A percentile compares a stretch with the other conserved stretches of the same genome.
phyloP scores from a whole-genome alignment of 2,113 vertebrate species.

The Sterrhoptilus dennistouni region DNA sequence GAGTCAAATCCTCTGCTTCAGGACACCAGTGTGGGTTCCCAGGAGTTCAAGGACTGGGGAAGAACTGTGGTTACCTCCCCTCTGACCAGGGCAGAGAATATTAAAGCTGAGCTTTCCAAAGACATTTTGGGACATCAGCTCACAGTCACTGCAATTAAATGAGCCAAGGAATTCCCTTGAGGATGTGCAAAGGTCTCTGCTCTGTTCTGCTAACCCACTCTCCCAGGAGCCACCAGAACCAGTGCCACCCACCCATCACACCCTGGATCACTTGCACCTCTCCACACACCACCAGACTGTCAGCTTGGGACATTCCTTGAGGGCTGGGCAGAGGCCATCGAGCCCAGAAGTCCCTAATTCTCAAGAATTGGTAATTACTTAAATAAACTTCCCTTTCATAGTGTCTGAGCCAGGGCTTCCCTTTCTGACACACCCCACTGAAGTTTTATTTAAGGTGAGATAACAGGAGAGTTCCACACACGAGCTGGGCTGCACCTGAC shows the following conservation, averaged over 20 bases:
- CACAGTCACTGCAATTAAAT: background rate
- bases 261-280: background rate
- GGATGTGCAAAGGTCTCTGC: background rate
- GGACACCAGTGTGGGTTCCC: background rate
- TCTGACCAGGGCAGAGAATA: background rate
- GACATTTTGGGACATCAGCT: background rate
- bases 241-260: background rate
- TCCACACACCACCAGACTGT: rapidly evolving
- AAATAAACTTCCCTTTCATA: slow-evolving; percentile 35
- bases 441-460: slow-evolving; percentile 16
- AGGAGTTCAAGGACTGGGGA: background rate
- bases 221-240: background rate
- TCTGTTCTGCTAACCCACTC: background rate
- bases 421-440: background rate
- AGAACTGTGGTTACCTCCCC: background rate
- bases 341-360: background rate
- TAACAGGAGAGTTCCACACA: background rate
- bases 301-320: background rate
- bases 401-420: background rate
- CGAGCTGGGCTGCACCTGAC: slow-evolving; percentile 46
- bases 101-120: slow-evolving; percentile 18
- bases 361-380: slow-evolving; percentile 30
- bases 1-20: background rate
- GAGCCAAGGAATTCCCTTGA: background rate
- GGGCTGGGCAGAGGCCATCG: background rate